A percentile compares a stretch with the other conserved stretches of the same genome.
phyloP scores from a whole-genome alignment of 2,113 vertebrate genomes.

The Corythoichthys intestinalis region DNA sequence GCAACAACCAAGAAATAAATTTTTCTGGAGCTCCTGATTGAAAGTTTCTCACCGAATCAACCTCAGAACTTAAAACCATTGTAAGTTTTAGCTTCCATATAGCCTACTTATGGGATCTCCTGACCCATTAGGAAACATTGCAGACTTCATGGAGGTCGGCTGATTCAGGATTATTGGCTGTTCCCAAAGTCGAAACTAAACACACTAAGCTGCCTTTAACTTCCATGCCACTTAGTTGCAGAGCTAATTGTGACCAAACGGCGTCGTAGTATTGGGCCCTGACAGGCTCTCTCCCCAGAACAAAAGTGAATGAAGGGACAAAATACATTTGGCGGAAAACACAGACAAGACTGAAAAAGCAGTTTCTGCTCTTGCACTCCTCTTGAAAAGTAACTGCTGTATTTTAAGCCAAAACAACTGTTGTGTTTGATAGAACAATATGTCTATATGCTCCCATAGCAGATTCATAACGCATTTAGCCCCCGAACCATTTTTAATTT shows the following conservation, averaged over 20 bases:
- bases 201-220: conserved; percentile 2
- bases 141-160: conserved; percentile 4
- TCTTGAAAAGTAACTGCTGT: too few relatives aligned
- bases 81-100: background rate
- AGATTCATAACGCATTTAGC: too few relatives aligned
- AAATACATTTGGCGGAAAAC: too few relatives aligned
- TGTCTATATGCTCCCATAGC: too few relatives aligned
- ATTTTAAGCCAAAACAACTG: too few relatives aligned
- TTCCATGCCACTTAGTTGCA: conserved; percentile 1
- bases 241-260: background rate
- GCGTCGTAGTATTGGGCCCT: background rate
- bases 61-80: background rate
- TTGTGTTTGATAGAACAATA: too few relatives aligned
- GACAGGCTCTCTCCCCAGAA: too few relatives aligned
- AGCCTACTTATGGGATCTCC: background rate
- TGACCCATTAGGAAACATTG: conserved; percentile 5
- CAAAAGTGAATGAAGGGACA: too few relatives aligned
- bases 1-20: background rate
- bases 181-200: conserved; percentile 10
- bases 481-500: too few relatives aligned
- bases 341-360: too few relatives aligned
- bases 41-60: background rate
- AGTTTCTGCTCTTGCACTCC: too few relatives aligned
- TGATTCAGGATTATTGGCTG: conserved; percentile 9
- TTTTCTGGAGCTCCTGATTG: background rate